These are phyloP conservation scores for Chlorops oryzae DNA, from an alignment of 1,140 invertebrate species.

Conservation along the genomic window DNA sequence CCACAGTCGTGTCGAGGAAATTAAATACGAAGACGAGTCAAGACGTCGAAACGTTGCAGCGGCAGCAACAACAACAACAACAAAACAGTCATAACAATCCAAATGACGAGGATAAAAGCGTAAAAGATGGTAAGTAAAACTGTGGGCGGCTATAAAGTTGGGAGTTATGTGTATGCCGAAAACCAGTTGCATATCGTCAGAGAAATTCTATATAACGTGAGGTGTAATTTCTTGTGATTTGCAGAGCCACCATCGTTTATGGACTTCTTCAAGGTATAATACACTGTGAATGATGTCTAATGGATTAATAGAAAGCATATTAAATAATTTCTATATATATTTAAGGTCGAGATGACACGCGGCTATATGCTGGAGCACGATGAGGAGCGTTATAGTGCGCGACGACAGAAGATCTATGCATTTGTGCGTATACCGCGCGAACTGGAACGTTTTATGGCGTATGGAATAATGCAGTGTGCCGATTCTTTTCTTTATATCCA, in stretches of 20 bases:
- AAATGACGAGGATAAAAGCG: background rate
- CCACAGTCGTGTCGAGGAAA: conserved; percentile 46
- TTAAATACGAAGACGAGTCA: conserved; percentile 24
- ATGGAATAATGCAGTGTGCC: conserved; percentile 95
- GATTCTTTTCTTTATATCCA: conserved; percentile 98
- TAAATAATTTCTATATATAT: conserved; percentile 57
- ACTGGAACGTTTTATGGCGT: conserved; percentile 88
- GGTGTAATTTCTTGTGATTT: too few species aligned
- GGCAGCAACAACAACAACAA: conserved; percentile 27
- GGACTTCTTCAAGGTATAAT: conserved; percentile 7
- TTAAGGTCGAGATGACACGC: conserved; percentile 81
- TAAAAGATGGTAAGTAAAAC: too few species aligned
- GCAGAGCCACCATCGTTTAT: conserved; percentile 13
- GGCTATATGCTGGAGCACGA: conserved; percentile 90
- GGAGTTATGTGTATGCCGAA: conserved; percentile 5
- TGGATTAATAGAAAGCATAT: background rate
- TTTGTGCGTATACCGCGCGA: conserved; percentile 95
- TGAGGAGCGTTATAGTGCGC: conserved; percentile 86
- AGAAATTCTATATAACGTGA: background rate
- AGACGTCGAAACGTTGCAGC: conserved; percentile 18
- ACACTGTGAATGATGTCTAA: background rate
- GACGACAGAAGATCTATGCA: conserved; percentile 92
- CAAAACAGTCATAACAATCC: background rate
- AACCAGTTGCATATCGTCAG: conserved; percentile 2
- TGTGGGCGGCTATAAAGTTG: too few species aligned